phyloP scores from a whole-genome alignment of 2,113 vertebrate species.

The Stictonetta naevosa region DNA sequence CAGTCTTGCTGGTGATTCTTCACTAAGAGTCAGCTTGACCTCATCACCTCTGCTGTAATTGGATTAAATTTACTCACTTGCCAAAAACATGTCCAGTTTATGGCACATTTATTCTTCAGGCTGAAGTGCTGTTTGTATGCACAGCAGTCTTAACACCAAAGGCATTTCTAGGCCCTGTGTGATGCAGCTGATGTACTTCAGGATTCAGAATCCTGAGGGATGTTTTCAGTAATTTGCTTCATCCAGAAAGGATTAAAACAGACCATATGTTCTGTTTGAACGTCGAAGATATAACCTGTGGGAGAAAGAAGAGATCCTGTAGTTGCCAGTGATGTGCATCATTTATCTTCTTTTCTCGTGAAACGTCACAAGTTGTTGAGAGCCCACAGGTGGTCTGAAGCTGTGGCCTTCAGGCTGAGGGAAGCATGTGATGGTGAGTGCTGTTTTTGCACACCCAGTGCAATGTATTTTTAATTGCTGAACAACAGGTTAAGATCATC shows the following conservation, averaged over 20 bases:
- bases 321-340: not conserved
- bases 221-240: not conserved
- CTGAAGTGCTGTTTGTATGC: not conserved
- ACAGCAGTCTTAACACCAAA: not conserved
- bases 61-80: conserved; percentile 54
- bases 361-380: not conserved
- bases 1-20: not conserved
- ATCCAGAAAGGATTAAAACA: not conserved
- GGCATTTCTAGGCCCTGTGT: not conserved
- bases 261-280: not conserved
- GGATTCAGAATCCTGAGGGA: not conserved
- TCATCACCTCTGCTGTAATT: conserved; percentile 22
- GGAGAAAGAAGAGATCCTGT: not conserved
- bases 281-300: not conserved
- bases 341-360: not conserved
- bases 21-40: conserved; percentile 8
- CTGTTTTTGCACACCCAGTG: not conserved
- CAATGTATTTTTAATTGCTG: not conserved
- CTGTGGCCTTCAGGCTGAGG: not conserved
- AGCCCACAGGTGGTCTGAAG: not conserved
- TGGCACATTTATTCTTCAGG: conserved; percentile 13
- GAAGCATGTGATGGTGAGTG: not conserved
- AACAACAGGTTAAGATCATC: not conserved
- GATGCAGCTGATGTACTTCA: not conserved
- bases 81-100: not conserved